A percentile compares a stretch with the other conserved stretches of the same genome.
These are phyloP conservation scores for Nysson spinosus DNA, from an alignment of 2,888 invertebrate species.

Conservation along the genomic window DNA sequence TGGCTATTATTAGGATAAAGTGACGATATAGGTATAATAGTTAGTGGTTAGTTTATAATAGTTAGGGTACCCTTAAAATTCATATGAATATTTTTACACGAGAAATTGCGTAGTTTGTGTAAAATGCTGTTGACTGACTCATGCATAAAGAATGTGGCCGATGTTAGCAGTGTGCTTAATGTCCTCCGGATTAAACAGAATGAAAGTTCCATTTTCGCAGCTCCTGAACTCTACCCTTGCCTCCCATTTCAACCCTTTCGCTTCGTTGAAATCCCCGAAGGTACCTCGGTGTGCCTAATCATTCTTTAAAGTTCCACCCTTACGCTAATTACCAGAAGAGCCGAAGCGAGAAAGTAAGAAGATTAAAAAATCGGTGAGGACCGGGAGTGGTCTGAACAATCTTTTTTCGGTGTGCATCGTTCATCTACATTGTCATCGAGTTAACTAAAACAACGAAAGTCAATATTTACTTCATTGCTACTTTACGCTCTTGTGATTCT, in stretches of 20 bases:
- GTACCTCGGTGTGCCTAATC: constrained; percentile 59
- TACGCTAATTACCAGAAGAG: constrained; percentile 65
- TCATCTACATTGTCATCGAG: constrained; percentile 26
- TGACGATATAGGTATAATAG: too few relatives aligned
- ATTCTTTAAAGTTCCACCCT: constrained; percentile 68
- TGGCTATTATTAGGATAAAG: too few relatives aligned
- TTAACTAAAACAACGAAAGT: constrained; percentile 22
- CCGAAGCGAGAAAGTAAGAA: constrained; percentile 53
- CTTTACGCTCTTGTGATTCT: too few relatives aligned
- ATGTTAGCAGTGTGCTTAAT: constrained; percentile 28
- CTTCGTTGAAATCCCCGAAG: constrained; percentile 52
- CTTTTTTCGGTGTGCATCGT: constrained; percentile 33
- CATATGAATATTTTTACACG: too few relatives aligned
- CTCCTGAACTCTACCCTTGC: constrained; percentile 50
- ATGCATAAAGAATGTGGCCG: constrained; percentile 8
- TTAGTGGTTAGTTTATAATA: too few relatives aligned
- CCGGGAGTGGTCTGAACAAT: constrained; percentile 36
- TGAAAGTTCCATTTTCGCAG: constrained; percentile 59
- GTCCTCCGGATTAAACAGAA: constrained; percentile 55
- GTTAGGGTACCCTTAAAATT: too few relatives aligned
- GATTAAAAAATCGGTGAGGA: constrained; percentile 63
- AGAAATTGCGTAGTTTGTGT: too few relatives aligned
- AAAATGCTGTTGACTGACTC: too few relatives aligned
- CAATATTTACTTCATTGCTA: background rate
- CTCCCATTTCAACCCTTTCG: constrained; percentile 49